phyloP scores from a whole-genome alignment of 2,113 vertebrate species.

The Cavia aperea region DNA sequence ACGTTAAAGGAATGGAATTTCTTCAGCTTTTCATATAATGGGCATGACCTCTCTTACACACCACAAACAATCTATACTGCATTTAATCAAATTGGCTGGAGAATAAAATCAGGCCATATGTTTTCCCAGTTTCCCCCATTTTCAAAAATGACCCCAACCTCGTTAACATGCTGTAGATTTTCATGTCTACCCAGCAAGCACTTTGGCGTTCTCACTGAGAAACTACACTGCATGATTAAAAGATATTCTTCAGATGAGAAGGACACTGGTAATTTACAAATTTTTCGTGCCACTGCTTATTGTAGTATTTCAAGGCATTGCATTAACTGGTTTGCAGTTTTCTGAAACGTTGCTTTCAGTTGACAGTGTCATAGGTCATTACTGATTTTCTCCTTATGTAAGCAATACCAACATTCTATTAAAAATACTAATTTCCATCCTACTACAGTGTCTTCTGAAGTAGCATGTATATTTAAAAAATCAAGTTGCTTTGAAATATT shows the following conservation, averaged over 20 bases:
- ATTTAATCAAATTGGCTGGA: slow-evolving; percentile 79
- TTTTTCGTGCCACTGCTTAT: slow-evolving; percentile 78
- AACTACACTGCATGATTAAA: slow-evolving; percentile 75
- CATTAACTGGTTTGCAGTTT: slow-evolving; percentile 75
- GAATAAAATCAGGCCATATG: slow-evolving; percentile 71
- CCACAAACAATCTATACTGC: slow-evolving; percentile 70
- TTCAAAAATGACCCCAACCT: slow-evolving; percentile 75
- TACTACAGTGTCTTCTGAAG: slow-evolving; percentile 78
- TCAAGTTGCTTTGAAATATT: slow-evolving; percentile 84
- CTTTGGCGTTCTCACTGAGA: slow-evolving; percentile 71
- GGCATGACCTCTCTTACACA: slow-evolving; percentile 71
- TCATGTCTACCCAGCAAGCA: slow-evolving; percentile 68
- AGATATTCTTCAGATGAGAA: slow-evolving; percentile 79
- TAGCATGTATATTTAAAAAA: slow-evolving; percentile 77
- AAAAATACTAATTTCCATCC: slow-evolving; percentile 84
- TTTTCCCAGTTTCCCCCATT: slow-evolving; percentile 66
- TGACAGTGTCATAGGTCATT: slow-evolving; percentile 78
- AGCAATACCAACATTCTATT: slow-evolving; percentile 80
- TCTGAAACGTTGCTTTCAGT: slow-evolving; percentile 77
- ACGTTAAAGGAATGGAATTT: slow-evolving; percentile 77
- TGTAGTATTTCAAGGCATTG: slow-evolving; percentile 77
- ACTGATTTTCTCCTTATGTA: slow-evolving; percentile 80
- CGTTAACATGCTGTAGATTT: slow-evolving; percentile 76
- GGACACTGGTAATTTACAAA: slow-evolving; percentile 80
- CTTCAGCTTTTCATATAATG: slow-evolving; percentile 72